Percentiles rank a stretch among this genome's conserved stretches.
Conservation (phyloP, 2,113 vertebrate genomes). For the Bolborhynchus lineola region DNA sequence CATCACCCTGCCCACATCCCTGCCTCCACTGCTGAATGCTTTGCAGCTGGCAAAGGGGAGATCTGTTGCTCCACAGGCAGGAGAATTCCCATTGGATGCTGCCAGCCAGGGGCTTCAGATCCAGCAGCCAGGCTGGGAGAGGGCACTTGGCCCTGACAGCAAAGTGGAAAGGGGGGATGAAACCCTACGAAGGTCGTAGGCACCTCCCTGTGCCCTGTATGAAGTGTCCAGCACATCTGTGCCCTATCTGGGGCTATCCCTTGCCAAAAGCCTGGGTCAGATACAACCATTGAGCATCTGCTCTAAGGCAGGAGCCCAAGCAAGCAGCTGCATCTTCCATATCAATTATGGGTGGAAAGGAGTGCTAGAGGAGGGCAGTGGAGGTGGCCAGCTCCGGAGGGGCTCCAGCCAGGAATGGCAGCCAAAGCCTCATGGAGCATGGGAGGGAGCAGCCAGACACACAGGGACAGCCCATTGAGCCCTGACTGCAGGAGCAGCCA, state of each 20-base stretch:
- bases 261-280: neutral
- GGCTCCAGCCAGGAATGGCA: neutral
- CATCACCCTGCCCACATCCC: neutral
- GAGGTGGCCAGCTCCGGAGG: neutral
- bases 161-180: neutral
- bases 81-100: neutral
- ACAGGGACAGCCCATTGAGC: neutral
- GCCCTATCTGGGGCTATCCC: neutral
- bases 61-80: neutral
- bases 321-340: neutral
- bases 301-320: neutral
- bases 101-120: neutral
- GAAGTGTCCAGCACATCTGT: no score
- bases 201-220: neutral
- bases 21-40: neutral
- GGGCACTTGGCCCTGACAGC: fast-evolving
- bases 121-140: neutral
- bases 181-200: neutral
- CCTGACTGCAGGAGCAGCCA: neutral
- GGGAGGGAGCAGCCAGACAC: neutral
- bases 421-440: neutral
- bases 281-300: neutral
- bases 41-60: neutral
- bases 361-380: neutral
- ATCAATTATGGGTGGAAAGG: neutral